Percentiles rank a stretch among this genome's conserved stretches.
These are phyloP conservation scores for Odontocerum albicorne DNA, from an alignment of 2,888 invertebrate genomes.

Conservation along the genomic window DNA sequence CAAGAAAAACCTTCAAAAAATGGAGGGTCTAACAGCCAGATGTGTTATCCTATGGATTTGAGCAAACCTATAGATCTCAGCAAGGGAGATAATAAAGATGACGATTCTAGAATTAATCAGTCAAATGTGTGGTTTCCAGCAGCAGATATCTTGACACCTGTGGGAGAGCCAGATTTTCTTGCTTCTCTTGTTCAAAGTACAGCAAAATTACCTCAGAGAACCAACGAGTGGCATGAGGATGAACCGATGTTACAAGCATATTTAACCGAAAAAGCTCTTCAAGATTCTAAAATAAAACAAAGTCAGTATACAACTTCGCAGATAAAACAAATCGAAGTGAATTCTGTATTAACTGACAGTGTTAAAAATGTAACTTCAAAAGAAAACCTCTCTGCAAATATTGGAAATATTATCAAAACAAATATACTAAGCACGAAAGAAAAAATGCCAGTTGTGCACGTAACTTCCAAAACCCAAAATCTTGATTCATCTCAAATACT, in stretches of 20 bases:
- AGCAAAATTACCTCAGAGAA: constrained; percentile 61
- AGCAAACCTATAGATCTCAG: constrained; percentile 59
- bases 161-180: constrained; percentile 62
- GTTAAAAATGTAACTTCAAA: constrained; percentile 5
- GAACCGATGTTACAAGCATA: constrained; percentile 72
- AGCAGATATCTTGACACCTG: constrained; percentile 60
- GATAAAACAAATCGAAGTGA: constrained; percentile 21
- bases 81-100: constrained; percentile 48
- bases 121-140: constrained; percentile 38
- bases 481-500: constrained; percentile 14
- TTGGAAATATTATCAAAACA: constrained; percentile 2
- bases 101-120: constrained; percentile 40
- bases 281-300: constrained; percentile 72
- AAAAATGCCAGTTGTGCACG: neutral
- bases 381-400: constrained; percentile 4
- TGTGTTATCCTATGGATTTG: constrained; percentile 46
- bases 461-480: constrained; percentile 3
- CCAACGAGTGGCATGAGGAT: constrained; percentile 59
- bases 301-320: constrained; percentile 53
- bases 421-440: constrained; percentile 5
- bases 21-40: constrained; percentile 8
- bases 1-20: constrained; percentile 24
- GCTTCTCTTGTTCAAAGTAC: constrained; percentile 66
- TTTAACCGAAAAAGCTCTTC: constrained; percentile 69
- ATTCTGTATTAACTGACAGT: constrained; percentile 5